Percentiles rank a stretch among this genome's conserved stretches.
phyloP scores from a whole-genome alignment of 23 tunicate genomes.

The Ascidia mentula region DNA sequence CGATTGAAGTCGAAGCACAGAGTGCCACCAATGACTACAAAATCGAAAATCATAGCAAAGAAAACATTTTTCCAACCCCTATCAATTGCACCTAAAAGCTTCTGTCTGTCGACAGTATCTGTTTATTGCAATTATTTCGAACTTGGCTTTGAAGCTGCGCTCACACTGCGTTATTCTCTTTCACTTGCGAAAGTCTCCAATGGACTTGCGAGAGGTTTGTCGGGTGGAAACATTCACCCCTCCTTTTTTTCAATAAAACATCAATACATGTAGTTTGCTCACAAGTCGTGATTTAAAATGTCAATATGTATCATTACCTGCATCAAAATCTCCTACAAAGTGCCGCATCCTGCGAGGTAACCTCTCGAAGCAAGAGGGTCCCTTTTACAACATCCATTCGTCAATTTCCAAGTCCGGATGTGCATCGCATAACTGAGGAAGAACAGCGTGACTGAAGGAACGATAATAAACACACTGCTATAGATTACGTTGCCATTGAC shows the following conservation, averaged over 20 bases:
- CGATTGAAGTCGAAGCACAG: slow-evolving; percentile 63
- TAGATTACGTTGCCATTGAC: slow-evolving; percentile 25
- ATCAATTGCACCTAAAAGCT: not conserved
- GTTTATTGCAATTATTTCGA: not conserved
- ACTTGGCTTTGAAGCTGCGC: not conserved
- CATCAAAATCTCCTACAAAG: slow-evolving; percentile 35
- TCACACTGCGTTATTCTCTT: too few relatives aligned
- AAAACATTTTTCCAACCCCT: too few relatives aligned
- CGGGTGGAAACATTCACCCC: too few relatives aligned
- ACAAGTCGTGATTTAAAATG: too few relatives aligned
- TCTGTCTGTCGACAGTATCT: too few relatives aligned
- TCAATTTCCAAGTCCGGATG: slow-evolving; percentile 53
- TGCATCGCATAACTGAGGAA: slow-evolving; percentile 59
- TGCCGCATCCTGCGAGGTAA: slow-evolving; percentile 38
- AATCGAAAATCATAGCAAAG: not conserved
- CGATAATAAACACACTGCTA: slow-evolving; percentile 45
- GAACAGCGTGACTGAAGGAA: slow-evolving; percentile 51
- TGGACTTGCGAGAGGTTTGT: too few relatives aligned
- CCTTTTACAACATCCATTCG: slow-evolving; percentile 49
- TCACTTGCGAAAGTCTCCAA: too few relatives aligned
- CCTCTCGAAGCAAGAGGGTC: slow-evolving; percentile 44
- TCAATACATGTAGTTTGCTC: too few relatives aligned
- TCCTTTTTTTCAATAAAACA: too few relatives aligned
- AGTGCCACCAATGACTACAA: slow-evolving; percentile 75
- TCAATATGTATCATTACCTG: slow-evolving; percentile 59